Evolutionary conservation across 1,140 invertebrate species (phyloP).

Genomic region (Drosophila repletoides): DNA sequence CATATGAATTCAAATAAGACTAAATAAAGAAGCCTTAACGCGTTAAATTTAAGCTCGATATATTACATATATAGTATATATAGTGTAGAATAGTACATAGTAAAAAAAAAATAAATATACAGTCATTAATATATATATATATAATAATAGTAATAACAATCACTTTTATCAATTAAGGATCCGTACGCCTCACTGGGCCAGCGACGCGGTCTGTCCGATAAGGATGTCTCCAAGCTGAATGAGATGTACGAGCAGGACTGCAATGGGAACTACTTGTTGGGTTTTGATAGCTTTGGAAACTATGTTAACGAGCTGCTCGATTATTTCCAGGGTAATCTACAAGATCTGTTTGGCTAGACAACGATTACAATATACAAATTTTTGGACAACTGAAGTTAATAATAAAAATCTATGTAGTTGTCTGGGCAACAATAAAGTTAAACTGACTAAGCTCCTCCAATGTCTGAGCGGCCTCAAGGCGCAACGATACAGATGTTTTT

Average conservation of each 20-base stretch:
- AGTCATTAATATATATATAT: too few species aligned
- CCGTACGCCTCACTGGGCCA: constrained; percentile 84
- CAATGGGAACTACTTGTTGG: constrained; percentile 51
- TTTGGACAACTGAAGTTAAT: not conserved
- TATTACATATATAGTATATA: not conserved
- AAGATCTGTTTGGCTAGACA: constrained; percentile 56
- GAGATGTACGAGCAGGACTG: constrained; percentile 86
- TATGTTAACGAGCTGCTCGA: constrained; percentile 72
- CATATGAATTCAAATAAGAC: too few species aligned
- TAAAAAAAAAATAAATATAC: too few species aligned
- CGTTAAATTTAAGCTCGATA: too few species aligned
- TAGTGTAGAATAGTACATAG: not conserved
- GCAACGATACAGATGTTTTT: constrained; percentile 37
- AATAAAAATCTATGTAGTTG: constrained; percentile 20
- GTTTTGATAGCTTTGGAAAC: constrained; percentile 60
- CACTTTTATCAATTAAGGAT: too few species aligned
- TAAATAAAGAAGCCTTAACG: too few species aligned
- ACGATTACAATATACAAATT: constrained; percentile 1
- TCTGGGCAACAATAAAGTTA: constrained; percentile 82
- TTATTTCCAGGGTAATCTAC: constrained; percentile 67
- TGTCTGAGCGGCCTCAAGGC: constrained; percentile 83
- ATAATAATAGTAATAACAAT: too few species aligned
- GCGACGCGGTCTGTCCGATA: constrained; percentile 86
- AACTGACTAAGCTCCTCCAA: constrained; percentile 84
- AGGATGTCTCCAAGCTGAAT: constrained; percentile 86